phyloP scores from a whole-genome alignment of 1,140 invertebrate genomes.

The Drosophila seguyi region DNA sequence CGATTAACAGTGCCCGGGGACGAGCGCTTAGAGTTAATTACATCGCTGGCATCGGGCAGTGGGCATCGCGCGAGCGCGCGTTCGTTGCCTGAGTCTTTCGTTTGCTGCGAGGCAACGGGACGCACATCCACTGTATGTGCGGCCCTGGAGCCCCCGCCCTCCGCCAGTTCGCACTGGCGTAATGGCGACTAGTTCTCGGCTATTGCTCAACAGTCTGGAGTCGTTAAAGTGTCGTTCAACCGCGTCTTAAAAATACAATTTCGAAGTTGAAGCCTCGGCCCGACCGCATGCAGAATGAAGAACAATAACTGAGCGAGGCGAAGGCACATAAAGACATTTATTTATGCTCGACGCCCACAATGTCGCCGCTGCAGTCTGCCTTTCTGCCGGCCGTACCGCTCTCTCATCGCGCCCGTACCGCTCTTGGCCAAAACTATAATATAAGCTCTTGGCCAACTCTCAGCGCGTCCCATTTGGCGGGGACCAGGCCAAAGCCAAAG shows the following conservation, averaged over 20 bases:
- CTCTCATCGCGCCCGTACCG: conserved; percentile 9
- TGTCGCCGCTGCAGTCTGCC: conserved; percentile 39
- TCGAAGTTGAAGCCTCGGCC: conserved; percentile 46
- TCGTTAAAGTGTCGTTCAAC: conserved; percentile 71
- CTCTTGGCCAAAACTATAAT: conserved; percentile 31
- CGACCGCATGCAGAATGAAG: conserved; percentile 57
- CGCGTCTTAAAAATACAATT: conserved; percentile 63
- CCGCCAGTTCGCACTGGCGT: conserved; percentile 20
- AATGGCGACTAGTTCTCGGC: conserved; percentile 58
- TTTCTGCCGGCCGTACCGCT: conserved; percentile 16
- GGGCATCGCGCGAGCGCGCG: conserved; percentile 15
- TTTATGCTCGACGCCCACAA: conserved; percentile 75
- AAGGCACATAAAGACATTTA: conserved; percentile 74
- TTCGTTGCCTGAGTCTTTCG: conserved; percentile 65
- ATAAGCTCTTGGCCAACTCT: conserved; percentile 40
- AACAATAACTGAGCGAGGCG: conserved; percentile 67
- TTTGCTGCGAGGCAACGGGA: conserved; percentile 49
- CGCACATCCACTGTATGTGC: conserved; percentile 23
- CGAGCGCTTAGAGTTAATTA: conserved; percentile 58
- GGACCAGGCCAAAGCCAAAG: conserved; percentile 5
- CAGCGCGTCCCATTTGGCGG: conserved; percentile 40
- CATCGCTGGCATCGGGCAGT: conserved; percentile 23
- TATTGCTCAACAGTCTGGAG: conserved; percentile 59
- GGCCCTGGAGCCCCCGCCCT: conserved; percentile 9
- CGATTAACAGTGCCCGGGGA: conserved; percentile 58